phyloP scores from a whole-genome alignment of 1,140 invertebrate genomes.

The Bombus terrestris region DNA sequence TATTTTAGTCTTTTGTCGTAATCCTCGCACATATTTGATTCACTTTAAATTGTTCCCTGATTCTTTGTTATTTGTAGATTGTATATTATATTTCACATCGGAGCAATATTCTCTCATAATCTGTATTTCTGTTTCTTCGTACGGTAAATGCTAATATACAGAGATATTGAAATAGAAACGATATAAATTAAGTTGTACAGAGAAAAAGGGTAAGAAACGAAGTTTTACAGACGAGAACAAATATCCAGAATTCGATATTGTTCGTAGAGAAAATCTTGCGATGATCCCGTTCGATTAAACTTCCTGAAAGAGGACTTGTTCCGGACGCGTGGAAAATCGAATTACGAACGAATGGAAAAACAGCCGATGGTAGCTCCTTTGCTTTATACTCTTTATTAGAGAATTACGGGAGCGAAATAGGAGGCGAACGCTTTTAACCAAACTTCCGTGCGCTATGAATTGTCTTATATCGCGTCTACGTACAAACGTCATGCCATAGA shows the following conservation, averaged over 20 bases:
- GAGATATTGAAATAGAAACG: neutral
- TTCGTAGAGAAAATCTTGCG: neutral
- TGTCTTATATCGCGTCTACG: neutral
- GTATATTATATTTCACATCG: neutral
- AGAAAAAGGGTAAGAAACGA: neutral
- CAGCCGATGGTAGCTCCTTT: neutral
- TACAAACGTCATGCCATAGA: neutral
- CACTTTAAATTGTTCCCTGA: neutral
- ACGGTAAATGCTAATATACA: neutral
- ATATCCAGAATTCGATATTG: neutral
- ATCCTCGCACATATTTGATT: no score
- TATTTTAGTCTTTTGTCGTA: no score
- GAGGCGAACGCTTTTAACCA: neutral
- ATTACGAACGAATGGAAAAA: neutral
- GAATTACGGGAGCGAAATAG: neutral
- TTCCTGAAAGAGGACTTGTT: neutral
- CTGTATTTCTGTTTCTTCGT: neutral
- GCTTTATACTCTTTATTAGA: slow-evolving; percentile 12
- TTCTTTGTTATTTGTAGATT: neutral
- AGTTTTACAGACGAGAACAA: neutral
- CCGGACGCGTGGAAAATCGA: slow-evolving; percentile 21
- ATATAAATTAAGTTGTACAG: neutral
- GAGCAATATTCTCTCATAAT: no score
- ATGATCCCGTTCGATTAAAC: slow-evolving; percentile 25
- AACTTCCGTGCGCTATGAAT: neutral